Percentiles rank a stretch among this genome's conserved stretches.
phyloP scores from a whole-genome alignment of 2,113 vertebrate genomes.

The Camelus dromedarius region DNA sequence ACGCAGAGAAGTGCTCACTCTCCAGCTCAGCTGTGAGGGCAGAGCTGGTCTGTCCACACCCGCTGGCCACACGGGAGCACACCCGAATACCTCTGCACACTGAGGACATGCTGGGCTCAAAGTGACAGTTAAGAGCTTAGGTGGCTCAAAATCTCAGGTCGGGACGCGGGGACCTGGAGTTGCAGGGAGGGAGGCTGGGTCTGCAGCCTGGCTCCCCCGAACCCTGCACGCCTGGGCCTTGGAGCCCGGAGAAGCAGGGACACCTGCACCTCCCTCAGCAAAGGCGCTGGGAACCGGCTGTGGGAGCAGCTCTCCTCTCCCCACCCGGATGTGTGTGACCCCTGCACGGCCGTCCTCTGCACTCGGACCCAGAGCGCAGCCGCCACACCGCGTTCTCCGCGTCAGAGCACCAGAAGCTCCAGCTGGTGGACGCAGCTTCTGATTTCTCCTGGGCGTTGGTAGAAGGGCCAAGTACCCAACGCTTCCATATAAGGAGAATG shows the following conservation, averaged over 20 bases:
- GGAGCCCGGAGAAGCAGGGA: not conserved
- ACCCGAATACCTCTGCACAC: not conserved
- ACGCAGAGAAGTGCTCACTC: not conserved
- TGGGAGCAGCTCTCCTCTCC: not conserved
- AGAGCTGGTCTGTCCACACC: not conserved
- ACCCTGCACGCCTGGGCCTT: not conserved
- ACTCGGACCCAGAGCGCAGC: too few species aligned
- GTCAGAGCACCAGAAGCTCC: too few species aligned
- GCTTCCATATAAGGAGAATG: constrained; percentile 55
- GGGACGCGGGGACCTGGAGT: not conserved
- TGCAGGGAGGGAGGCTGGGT: not conserved
- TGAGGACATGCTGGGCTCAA: not conserved
- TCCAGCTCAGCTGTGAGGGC: not conserved
- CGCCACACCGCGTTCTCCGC: too few species aligned
- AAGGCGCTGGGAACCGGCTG: not conserved
- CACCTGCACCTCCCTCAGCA: rapidly evolving
- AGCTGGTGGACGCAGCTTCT: too few species aligned
- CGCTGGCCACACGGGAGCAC: not conserved
- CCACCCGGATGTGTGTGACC: too few species aligned
- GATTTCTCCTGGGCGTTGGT: not conserved
- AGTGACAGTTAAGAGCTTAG: not conserved
- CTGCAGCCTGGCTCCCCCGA: not conserved
- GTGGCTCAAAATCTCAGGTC: not conserved
- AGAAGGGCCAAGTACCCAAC: not conserved
- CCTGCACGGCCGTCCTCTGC: not conserved